phyloP scores from a whole-genome alignment of 2,113 vertebrate genomes.

The Neogobius melanostomus region DNA sequence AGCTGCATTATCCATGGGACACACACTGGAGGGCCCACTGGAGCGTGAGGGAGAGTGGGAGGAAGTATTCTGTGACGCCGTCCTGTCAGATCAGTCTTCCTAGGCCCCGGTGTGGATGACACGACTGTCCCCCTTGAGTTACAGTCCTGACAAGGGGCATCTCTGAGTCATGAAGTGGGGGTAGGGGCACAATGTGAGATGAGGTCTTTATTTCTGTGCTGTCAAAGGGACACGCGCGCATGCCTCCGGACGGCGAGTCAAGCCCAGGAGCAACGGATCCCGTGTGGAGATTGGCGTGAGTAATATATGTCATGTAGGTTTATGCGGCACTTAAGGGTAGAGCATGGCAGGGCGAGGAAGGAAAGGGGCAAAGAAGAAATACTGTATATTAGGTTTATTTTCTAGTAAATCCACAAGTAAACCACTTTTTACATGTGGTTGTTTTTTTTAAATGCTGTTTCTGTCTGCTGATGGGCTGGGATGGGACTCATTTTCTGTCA shows the following conservation, averaged over 20 bases:
- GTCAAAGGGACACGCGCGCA: neutral
- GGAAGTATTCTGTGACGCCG: conserved; percentile 52
- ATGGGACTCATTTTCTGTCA: too few species aligned
- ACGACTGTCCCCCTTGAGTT: conserved; percentile 29
- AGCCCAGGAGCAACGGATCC: neutral
- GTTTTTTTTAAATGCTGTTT: too few species aligned
- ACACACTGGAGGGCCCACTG: conserved; percentile 32
- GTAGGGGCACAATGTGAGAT: conserved; percentile 33
- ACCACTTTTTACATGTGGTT: too few species aligned
- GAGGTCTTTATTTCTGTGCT: conserved; percentile 30
- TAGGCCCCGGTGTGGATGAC: conserved; percentile 40
- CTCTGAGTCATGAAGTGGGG: conserved; percentile 50
- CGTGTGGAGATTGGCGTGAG: neutral
- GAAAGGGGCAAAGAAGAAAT: too few species aligned
- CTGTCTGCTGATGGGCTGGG: too few species aligned
- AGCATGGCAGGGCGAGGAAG: neutral
- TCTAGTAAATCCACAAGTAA: too few species aligned
- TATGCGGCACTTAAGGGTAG: neutral
- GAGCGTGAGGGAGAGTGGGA: conserved; percentile 57
- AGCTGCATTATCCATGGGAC: conserved; percentile 36
- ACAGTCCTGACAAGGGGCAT: conserved; percentile 45
- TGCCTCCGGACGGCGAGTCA: neutral
- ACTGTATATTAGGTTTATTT: too few species aligned
- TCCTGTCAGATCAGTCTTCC: conserved; percentile 45
- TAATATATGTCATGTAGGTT: neutral